Evolutionary conservation across 2,888 invertebrate genomes (phyloP).

Genomic region (Coleophora flavipennella): DNA sequence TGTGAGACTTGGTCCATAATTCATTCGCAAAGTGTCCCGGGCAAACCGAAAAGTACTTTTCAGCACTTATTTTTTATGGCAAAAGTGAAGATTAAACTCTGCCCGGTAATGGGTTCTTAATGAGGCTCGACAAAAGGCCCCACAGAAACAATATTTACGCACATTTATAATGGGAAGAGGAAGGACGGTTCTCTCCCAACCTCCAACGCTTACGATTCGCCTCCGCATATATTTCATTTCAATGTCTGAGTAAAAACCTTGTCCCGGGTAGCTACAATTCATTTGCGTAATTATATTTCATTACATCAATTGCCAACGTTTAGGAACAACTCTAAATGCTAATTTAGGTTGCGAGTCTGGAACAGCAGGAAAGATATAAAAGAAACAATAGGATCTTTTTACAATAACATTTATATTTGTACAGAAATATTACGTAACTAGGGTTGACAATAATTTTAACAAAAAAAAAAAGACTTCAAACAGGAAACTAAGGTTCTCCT

Average conservation of each 20-base stretch:
- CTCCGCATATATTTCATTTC: conserved; percentile 45
- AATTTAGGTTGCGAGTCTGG: too few relatives aligned
- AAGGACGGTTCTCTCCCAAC: conserved; percentile 18
- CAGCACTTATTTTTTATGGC: conserved; percentile 11
- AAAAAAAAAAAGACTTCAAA: too few relatives aligned
- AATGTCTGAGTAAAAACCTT: conserved; percentile 23
- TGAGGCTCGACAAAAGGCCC: conserved; percentile 39
- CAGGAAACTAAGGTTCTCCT: too few relatives aligned
- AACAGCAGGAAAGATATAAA: not conserved
- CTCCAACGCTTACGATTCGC: conserved; percentile 27
- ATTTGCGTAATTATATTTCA: conserved; percentile 11
- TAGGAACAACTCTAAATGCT: not conserved
- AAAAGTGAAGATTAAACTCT: conserved; percentile 24
- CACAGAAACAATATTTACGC: conserved; percentile 46
- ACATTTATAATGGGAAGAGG: conserved; percentile 43
- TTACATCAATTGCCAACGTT: conserved; percentile 11
- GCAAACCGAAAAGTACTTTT: conserved; percentile 5
- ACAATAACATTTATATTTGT: conserved; percentile 58
- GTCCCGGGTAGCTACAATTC: conserved; percentile 8
- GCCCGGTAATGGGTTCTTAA: conserved; percentile 51
- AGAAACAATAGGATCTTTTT: conserved; percentile 25
- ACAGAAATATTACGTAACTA: conserved; percentile 50
- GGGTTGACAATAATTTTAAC: too few relatives aligned
- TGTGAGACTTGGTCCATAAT: too few relatives aligned
- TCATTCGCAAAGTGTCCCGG: too few relatives aligned